These are phyloP conservation scores for Sialis lutaria DNA, from an alignment of 2,888 invertebrate species.

Conservation along the genomic window DNA sequence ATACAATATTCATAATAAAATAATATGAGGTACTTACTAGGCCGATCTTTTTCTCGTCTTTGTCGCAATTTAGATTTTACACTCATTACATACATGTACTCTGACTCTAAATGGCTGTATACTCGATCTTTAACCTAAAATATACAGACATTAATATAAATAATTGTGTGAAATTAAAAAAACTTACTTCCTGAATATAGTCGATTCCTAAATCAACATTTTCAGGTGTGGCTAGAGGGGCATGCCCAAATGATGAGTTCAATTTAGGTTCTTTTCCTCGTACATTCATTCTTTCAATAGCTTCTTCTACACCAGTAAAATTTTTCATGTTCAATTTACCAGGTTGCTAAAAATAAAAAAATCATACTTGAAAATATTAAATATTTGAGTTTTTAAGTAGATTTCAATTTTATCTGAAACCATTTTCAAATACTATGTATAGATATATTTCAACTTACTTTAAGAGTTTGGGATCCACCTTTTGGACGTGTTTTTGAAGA, in stretches of 20 bases:
- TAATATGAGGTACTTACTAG: constrained; percentile 27
- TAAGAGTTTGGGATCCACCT: constrained; percentile 48
- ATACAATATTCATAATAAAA: constrained; percentile 1
- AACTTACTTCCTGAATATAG: constrained; percentile 42
- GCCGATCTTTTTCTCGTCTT: constrained; percentile 44
- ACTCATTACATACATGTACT: constrained; percentile 45
- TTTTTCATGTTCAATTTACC: constrained; percentile 81
- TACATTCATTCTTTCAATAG: constrained; percentile 56
- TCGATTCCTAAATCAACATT: constrained; percentile 57
- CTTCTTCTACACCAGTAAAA: constrained; percentile 76
- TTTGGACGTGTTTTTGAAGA: constrained; percentile 45
- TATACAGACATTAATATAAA: not conserved
- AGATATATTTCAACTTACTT: constrained; percentile 22
- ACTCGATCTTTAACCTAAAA: constrained; percentile 36
- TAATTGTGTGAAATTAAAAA: constrained; percentile 7
- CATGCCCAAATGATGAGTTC: constrained; percentile 38
- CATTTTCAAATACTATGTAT: constrained; percentile 16
- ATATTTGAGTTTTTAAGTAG: constrained; percentile 2
- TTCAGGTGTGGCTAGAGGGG: constrained; percentile 60
- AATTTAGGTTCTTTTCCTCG: constrained; percentile 27
- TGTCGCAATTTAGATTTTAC: constrained; percentile 41
- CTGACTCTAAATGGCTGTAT: constrained; percentile 35
- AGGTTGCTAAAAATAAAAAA: constrained; percentile 44
- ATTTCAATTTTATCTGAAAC: constrained; percentile 6
- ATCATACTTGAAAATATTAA: constrained; percentile 3